Evolutionary conservation across 2,888 invertebrate species (phyloP).

Genomic region (Xiphydria camelus): DNA sequence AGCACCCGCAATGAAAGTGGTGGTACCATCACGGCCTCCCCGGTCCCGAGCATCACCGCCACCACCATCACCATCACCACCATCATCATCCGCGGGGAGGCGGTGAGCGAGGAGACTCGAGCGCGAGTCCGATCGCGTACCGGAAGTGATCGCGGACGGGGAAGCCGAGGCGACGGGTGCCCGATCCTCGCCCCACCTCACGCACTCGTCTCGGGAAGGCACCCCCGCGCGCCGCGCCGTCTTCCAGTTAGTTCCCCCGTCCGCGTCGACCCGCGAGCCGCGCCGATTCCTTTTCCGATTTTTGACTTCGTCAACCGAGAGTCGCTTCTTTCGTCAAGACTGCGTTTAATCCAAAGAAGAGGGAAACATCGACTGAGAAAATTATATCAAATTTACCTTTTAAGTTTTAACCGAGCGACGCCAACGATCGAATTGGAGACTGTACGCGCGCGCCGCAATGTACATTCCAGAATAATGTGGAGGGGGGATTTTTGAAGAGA

Average conservation of each 20-base stretch:
- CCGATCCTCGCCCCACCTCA: too few species aligned
- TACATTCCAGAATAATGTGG: too few species aligned
- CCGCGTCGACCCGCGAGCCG: conserved; percentile 8
- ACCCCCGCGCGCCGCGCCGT: too few species aligned
- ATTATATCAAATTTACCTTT: conserved; percentile 22
- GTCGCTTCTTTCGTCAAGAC: conserved; percentile 39
- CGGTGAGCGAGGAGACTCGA: not conserved
- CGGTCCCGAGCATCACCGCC: not conserved
- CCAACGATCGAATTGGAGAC: conserved; percentile 28
- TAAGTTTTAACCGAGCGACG: conserved; percentile 35
- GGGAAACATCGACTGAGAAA: conserved; percentile 40
- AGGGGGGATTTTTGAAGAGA: too few species aligned
- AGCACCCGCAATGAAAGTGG: conserved; percentile 49
- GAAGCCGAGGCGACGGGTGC: too few species aligned
- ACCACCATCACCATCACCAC: not conserved
- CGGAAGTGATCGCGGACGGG: conserved; percentile 9
- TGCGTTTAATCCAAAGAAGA: conserved; percentile 50
- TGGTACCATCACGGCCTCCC: conserved; percentile 16
- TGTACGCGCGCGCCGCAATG: too few species aligned
- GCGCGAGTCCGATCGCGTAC: conserved; percentile 8
- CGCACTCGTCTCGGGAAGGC: not conserved
- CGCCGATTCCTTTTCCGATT: not conserved
- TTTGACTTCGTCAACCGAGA: not conserved
- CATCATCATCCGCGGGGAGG: conserved; percentile 4
- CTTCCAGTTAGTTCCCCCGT: too few species aligned